phyloP scores from a whole-genome alignment of 1,140 invertebrate species.

The Drosophila nikananu region DNA sequence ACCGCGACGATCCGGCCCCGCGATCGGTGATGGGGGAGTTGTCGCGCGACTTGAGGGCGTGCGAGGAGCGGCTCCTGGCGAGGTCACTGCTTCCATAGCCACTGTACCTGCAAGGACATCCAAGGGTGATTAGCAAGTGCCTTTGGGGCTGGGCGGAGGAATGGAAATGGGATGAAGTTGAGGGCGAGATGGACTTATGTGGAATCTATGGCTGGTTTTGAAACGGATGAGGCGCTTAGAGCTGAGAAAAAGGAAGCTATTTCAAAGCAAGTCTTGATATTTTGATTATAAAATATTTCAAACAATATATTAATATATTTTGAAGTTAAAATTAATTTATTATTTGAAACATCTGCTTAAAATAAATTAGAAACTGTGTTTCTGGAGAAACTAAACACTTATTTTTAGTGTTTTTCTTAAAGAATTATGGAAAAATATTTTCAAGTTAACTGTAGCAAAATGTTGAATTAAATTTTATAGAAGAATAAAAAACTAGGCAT shows the following conservation, averaged over 20 bases:
- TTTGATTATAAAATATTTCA: not conserved
- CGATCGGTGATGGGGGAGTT: constrained; percentile 91
- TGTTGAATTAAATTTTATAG: too few species aligned
- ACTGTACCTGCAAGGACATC: constrained; percentile 70
- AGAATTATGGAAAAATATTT: too few species aligned
- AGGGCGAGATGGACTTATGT: constrained; percentile 8
- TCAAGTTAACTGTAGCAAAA: too few species aligned
- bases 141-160: not conserved
- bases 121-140: constrained; percentile 28
- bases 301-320: not conserved
- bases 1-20: constrained; percentile 70
- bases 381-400: too few species aligned
- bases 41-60: constrained; percentile 92
- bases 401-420: too few species aligned
- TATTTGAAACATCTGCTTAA: not conserved
- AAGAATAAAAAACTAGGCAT: too few species aligned
- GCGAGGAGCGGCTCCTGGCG: constrained; percentile 92
- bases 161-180: constrained; percentile 28
- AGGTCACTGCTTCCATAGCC: constrained; percentile 88
- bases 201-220: constrained; percentile 10
- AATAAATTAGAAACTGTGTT: too few species aligned
- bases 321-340: not conserved
- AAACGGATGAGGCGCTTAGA: constrained; percentile 31
- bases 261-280: not conserved
- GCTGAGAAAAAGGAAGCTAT: not conserved